A percentile compares a stretch with the other conserved stretches of the same genome.
phyloP scores from a whole-genome alignment of 2,113 vertebrate genomes.

The Zapus hudsonius region DNA sequence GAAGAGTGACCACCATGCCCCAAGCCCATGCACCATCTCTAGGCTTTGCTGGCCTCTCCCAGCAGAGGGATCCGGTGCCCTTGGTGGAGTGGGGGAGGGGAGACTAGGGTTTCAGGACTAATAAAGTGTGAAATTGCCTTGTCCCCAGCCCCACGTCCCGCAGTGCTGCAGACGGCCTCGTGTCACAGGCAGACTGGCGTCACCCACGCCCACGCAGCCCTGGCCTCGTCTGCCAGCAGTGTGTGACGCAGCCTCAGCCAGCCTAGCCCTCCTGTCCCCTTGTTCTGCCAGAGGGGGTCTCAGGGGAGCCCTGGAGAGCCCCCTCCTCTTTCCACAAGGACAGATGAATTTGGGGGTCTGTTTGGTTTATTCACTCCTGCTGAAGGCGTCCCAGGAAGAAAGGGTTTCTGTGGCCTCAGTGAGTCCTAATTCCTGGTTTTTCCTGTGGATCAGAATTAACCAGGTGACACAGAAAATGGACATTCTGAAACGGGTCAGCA shows the following conservation, averaged over 20 bases:
- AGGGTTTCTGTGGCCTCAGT: neutral
- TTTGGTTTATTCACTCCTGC: slow-evolving; percentile 1
- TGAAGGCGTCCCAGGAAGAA: slow-evolving; percentile 34
- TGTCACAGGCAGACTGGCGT: slow-evolving; percentile 71
- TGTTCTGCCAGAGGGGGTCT: neutral
- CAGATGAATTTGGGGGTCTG: neutral
- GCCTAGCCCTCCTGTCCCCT: neutral
- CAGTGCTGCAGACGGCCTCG: slow-evolving; percentile 47
- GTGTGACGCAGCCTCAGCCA: slow-evolving; percentile 41
- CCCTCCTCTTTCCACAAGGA: neutral
- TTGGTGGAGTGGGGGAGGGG: neutral
- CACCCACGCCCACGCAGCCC: slow-evolving; percentile 50
- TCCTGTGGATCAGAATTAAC: neutral
- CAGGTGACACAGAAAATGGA: neutral
- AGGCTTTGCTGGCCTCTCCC: neutral
- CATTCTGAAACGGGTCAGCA: neutral
- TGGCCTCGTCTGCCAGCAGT: slow-evolving; percentile 14
- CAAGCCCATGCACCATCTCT: neutral
- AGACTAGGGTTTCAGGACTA: slow-evolving; percentile 66
- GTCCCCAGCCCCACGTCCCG: slow-evolving; percentile 74
- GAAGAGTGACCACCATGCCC: neutral
- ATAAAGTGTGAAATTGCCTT: slow-evolving; percentile 89
- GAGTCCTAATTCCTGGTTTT: neutral
- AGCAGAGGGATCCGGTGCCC: neutral
- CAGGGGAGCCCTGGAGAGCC: neutral